These are phyloP conservation scores for Sinella curviseta DNA, from an alignment of 1,140 invertebrate species.

Conservation along the genomic window DNA sequence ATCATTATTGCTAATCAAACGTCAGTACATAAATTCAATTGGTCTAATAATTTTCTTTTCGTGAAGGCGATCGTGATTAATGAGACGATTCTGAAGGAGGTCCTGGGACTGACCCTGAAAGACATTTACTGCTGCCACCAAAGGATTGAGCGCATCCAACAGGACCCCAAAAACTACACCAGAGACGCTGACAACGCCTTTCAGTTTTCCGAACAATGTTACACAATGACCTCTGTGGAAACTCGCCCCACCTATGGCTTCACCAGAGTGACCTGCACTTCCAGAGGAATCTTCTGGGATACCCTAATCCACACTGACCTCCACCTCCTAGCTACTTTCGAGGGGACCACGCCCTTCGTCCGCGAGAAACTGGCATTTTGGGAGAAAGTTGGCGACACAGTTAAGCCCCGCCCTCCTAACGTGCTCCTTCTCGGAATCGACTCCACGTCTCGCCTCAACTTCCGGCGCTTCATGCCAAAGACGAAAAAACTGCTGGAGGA, in stretches of 20 bases:
- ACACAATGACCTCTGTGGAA: background rate
- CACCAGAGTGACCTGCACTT: background rate
- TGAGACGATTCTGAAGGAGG: background rate
- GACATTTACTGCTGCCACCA: background rate
- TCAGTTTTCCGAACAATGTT: background rate
- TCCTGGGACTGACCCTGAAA: background rate
- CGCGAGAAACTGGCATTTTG: background rate
- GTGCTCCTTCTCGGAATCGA: conserved; percentile 42
- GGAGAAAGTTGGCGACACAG: background rate
- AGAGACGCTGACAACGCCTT: background rate
- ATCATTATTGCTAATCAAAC: background rate
- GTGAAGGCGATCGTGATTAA: background rate
- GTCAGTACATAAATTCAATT: background rate
- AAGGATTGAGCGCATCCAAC: background rate
- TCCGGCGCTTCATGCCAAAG: conserved; percentile 35
- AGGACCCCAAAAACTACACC: background rate
- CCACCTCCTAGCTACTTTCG: background rate
- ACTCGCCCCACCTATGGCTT: background rate
- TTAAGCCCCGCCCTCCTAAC: conserved; percentile 17
- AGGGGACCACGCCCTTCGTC: background rate
- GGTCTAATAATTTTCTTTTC: background rate
- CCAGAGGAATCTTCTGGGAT: background rate
- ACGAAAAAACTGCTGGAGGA: conserved; percentile 32
- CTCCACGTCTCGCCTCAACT: conserved; percentile 42
- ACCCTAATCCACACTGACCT: background rate